Base-by-base conservation (phyloP, 2,797 vertebrate genomes). In the Myotis pilosus region DNA sequence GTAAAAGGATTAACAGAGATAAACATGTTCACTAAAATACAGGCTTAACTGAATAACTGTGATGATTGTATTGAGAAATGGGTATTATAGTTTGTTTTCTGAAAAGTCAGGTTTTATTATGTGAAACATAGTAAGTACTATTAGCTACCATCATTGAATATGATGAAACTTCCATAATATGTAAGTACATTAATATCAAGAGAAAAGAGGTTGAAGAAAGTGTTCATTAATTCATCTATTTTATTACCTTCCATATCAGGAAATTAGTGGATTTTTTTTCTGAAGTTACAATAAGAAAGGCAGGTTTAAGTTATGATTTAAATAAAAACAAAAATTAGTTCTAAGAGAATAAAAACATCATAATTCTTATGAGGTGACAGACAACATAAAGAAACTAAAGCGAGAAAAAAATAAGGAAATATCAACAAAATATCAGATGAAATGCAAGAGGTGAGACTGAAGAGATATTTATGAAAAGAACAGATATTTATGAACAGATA, bases 1-100 rank as follows among this genome's bases (percentile, higher is more conserved):
- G 1, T 55, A 17, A 91, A 89, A 86, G 17, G 3, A 38, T 68
- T 49, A 36, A 66, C 8, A 75, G 30, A 89, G 8, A 66, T 51
- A 66, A 38, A 7, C 20, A 79, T 3, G 44, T 49, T 33, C 36
- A 64, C 17, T 79, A 66, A 84, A 89, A 92, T 57, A 38, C 4
- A 84, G 55, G 1, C 28, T 66, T 89, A 85, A 76, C 25, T 83
- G 89, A 68, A 49, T 76, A 66, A 41, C 30, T 41, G n/a, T 78
- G 44, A 60, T 44, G 28, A 64, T 69, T 68, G 3, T 41, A 57
- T 22, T 79, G 19, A 80, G 16, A 75, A 87, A 64, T 68, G 64
- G 13, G 22, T 47, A 68, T 89, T 44, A 74, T 7, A 72, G 33
- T 38, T 83, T 75, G 83, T 93, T 92, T 89, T 94, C 68, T 85